A percentile compares a stretch with the other conserved stretches of the same genome.
phyloP scores from a whole-genome alignment of 2,797 vertebrate species.

The Enteromius mattozi region DNA sequence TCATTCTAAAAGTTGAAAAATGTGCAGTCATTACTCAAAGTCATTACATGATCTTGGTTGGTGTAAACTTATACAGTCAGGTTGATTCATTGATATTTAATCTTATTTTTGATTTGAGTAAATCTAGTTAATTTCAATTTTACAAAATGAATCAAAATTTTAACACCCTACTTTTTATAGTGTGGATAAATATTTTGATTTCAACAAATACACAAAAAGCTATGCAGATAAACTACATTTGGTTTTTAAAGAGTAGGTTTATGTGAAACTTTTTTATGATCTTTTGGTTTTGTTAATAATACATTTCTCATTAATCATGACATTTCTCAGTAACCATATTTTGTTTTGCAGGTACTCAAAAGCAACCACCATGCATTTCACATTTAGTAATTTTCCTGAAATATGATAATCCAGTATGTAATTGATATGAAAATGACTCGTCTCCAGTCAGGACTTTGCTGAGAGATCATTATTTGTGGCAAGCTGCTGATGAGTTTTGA shows the following conservation, averaged over 20 bases:
- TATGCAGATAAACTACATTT: not conserved
- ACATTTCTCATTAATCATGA: constrained; percentile 18
- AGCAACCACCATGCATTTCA: constrained; percentile 47
- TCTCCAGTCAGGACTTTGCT: constrained; percentile 61
- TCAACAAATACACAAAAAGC: not conserved
- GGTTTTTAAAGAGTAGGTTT: not conserved
- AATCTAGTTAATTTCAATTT: not conserved
- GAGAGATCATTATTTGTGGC: constrained; percentile 27
- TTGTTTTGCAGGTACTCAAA: constrained; percentile 19
- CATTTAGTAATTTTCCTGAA: constrained; percentile 34
- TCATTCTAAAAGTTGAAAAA: not conserved
- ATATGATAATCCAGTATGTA: constrained; percentile 28
- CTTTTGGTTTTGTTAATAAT: constrained; percentile 14
- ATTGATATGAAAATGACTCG: constrained; percentile 52
- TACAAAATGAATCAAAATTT: not conserved
- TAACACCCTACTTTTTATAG: not conserved
- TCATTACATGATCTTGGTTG: not conserved
- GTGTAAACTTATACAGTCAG: not conserved
- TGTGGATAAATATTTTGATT: not conserved
- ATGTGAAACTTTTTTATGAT: not conserved
- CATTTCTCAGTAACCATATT: constrained; percentile 19
- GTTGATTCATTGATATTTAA: not conserved
- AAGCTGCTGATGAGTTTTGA: constrained; percentile 22
- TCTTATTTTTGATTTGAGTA: not conserved
- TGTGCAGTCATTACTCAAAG: not conserved